Evolutionary conservation across 2,113 vertebrate species (phyloP).

Genomic region (Orcinus orca): DNA sequence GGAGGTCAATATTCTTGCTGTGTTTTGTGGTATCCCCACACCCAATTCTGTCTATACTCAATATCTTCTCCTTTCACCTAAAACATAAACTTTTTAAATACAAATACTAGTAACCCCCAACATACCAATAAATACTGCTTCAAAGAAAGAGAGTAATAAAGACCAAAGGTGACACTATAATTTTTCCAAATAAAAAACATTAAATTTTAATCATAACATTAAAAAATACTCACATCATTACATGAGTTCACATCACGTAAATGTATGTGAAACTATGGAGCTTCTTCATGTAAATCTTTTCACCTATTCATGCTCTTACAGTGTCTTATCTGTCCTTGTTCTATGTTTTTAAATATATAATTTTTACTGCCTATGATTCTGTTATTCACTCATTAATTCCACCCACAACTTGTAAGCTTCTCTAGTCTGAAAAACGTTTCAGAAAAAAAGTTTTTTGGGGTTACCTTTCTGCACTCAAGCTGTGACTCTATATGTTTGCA

Average conservation of each 20-base stretch:
- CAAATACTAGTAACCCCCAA: background rate
- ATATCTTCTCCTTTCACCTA: background rate
- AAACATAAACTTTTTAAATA: background rate
- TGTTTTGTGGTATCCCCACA: accelerated
- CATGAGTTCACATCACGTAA: background rate
- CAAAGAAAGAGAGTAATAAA: background rate
- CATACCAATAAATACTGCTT: background rate
- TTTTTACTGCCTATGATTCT: background rate
- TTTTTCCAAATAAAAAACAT: background rate
- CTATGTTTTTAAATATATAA: background rate
- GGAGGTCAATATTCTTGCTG: background rate
- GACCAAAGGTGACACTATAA: background rate
- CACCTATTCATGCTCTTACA: accelerated
- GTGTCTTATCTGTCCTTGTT: background rate
- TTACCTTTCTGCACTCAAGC: background rate
- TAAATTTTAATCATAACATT: background rate
- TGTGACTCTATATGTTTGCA: background rate
- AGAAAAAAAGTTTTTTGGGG: background rate
- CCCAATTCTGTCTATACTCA: background rate
- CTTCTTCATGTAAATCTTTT: background rate
- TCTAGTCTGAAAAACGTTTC: background rate
- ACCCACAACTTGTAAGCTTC: background rate
- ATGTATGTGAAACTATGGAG: background rate
- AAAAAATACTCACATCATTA: background rate
- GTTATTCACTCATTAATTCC: background rate